Base-by-base conservation (phyloP, 2,113 vertebrate genomes). In the Salvelinus fontinalis region DNA sequence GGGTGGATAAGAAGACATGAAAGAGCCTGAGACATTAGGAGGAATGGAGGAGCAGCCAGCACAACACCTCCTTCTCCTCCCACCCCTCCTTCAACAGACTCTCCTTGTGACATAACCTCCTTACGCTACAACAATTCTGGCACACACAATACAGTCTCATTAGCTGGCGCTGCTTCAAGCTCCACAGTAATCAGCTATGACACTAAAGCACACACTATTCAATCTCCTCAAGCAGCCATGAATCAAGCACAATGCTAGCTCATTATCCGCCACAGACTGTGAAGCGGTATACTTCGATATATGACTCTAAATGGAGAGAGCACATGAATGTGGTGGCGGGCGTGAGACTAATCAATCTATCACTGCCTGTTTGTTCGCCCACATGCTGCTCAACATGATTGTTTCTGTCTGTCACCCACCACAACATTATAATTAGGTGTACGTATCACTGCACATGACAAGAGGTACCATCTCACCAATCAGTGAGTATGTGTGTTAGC, bases 111-210 rank as follows among this genome's bases (percentile, higher is more conserved):
- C 78, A 77, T 82, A 78, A 80, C 83, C 83, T 87, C 81, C 82
- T 84, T 73, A 78, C 78, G 54, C 75, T 27, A 67, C 14, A 75
- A 44, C 22, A 31, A 67, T 2, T 79, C 73, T 79, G 80, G 78
- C 67, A 81, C 81, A 83, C 82, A 87, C 86, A 89, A 88, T 87
- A 83, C 75, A 74, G 39, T 48, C 82, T 89, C 87, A 87, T 91
- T 85, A 89, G 80, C 39, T 67, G 74, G 69, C 79, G 57, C 73
- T 75, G 77, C 81, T 87, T 84, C 74, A 9, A 76, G 82, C 89
- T 76, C 87, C 83, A 48, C 68, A 26, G 81, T 86, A 91, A 93
- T 92, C 90, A 92, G 89, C 85, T 80, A 83, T 82, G 87, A 89
- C 87, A 85, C 84, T 69, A 54, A 8, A 81, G 77, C 78, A 75